Conservation (phyloP, 2,888 invertebrate genomes). For the Drosophila melanosoma region DNA sequence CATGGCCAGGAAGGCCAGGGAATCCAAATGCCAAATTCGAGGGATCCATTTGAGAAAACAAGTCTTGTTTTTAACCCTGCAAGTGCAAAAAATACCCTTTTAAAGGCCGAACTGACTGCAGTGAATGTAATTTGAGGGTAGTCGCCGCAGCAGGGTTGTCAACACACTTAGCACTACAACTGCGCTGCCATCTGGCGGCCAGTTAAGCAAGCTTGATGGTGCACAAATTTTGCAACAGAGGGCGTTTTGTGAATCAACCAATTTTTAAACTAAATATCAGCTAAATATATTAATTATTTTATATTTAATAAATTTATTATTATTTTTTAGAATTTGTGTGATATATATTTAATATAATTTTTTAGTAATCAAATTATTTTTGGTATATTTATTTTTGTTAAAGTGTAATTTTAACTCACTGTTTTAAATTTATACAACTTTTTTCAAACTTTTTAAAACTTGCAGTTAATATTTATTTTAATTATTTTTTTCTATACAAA, state of each 20-base stretch:
- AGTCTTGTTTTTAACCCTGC: constrained; percentile 18
- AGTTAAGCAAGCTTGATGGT: fast-evolving
- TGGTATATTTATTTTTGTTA: not conserved
- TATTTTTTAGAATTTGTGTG: no score
- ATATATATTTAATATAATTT: not conserved
- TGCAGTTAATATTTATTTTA: no score
- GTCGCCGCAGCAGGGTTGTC: constrained; percentile 45
- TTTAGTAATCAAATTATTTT: not conserved
- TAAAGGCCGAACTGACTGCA: constrained; percentile 3
- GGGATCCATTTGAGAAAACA: constrained; percentile 77
- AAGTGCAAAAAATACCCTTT: constrained; percentile 22
- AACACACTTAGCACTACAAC: not conserved
- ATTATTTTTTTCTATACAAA: not conserved
- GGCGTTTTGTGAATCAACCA: constrained; percentile 27
- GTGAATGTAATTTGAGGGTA: constrained; percentile 42
- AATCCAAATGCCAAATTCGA: constrained; percentile 84
- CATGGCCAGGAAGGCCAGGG: constrained; percentile 81
- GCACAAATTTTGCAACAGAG: constrained; percentile 21
- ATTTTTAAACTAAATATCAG: not conserved
- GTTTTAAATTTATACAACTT: not conserved
- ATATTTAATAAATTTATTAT: not conserved
- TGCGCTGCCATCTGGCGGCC: constrained; percentile 46
- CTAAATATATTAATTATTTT: not conserved
- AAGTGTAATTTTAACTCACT: not conserved
- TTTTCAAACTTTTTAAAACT: no score